Conservation (phyloP, 2,113 vertebrate genomes). For the Gnathonemus longibarbis region DNA sequence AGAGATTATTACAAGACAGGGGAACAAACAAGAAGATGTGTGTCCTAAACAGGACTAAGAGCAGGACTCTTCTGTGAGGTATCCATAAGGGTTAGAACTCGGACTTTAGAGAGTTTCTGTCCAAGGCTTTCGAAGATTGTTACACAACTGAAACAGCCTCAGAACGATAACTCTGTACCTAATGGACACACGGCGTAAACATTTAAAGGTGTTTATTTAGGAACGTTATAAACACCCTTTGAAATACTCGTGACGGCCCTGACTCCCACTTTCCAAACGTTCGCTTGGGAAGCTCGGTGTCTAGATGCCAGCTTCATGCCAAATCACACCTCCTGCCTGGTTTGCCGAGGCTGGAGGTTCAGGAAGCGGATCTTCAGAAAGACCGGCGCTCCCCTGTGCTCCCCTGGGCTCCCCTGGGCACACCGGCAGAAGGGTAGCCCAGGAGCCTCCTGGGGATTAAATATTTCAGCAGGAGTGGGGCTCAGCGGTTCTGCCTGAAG, state of each 20-base stretch:
- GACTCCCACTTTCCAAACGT: background rate
- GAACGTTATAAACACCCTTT: background rate
- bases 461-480: slow-evolving; percentile 1
- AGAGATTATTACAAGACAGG: background rate
- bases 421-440: background rate
- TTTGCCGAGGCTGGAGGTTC: background rate
- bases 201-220: background rate
- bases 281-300: background rate
- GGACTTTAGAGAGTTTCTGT: background rate
- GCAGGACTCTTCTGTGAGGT: background rate
- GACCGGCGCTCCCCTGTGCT: background rate
- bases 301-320: background rate
- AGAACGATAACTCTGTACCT: background rate
- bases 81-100: background rate
- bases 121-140: background rate
- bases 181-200: background rate
- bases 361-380: background rate
- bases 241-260: background rate
- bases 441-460: background rate
- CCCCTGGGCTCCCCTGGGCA: background rate
- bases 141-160: background rate
- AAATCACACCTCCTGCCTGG: background rate
- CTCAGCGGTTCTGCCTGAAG: background rate
- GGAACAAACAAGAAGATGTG: background rate
- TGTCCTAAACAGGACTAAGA: background rate